Percentiles rank a stretch among this genome's conserved stretches.
Evolutionary conservation across 2,113 vertebrate species (phyloP).

Genomic region (Festucalex cinctus): DNA sequence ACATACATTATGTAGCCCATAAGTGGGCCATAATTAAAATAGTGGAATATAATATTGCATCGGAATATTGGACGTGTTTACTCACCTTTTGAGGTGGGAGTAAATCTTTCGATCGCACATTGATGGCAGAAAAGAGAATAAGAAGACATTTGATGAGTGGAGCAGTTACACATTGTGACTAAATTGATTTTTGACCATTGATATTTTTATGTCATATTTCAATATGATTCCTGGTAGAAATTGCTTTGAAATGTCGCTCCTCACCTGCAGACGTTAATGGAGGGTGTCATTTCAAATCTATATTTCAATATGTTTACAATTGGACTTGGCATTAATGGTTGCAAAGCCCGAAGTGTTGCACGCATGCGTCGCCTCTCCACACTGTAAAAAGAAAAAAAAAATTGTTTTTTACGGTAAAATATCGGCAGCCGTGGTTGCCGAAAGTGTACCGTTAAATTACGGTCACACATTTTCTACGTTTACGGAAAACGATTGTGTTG

Average conservation of each 20-base stretch:
- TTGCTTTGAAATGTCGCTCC: not conserved
- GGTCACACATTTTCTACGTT: too few species aligned
- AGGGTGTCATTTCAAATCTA: too few species aligned
- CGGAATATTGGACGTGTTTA: conserved; percentile 38
- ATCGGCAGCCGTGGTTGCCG: too few species aligned
- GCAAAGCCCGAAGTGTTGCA: conserved; percentile 29
- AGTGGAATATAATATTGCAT: conserved; percentile 45
- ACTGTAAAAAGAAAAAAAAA: too few species aligned
- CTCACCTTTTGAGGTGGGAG: conserved; percentile 16
- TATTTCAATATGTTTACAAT: too few species aligned
- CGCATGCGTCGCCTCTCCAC: too few species aligned
- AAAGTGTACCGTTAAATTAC: too few species aligned
- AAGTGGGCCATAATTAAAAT: conserved; percentile 67
- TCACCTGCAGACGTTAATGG: not conserved
- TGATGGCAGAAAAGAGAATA: conserved; percentile 15
- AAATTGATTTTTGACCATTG: conserved; percentile 6
- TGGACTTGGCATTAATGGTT: not conserved
- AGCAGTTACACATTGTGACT: conserved; percentile 1
- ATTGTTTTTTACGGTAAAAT: too few species aligned
- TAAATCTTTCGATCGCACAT: conserved; percentile 36
- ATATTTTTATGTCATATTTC: conserved; percentile 7
- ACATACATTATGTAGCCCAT: conserved; percentile 57
- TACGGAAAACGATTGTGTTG: too few species aligned
- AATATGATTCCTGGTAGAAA: not conserved
- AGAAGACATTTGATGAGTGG: conserved; percentile 15